Percentiles rank a stretch among this genome's conserved stretches.
Conservation (phyloP, 2,797 vertebrate species). For the Spea hammondii region DNA sequence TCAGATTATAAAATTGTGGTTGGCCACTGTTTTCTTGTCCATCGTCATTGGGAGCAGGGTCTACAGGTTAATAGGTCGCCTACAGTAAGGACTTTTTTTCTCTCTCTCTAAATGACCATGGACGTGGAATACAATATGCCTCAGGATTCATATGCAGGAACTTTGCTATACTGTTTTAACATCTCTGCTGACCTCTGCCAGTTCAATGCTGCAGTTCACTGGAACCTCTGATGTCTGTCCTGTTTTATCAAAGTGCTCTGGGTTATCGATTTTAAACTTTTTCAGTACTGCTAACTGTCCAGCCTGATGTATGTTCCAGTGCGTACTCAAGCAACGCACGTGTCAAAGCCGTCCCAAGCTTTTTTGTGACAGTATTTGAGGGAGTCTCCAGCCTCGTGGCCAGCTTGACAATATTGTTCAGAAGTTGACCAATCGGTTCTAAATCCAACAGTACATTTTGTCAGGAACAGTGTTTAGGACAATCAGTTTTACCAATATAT, state of each 20-base stretch:
- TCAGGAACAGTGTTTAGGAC: constrained; percentile 51
- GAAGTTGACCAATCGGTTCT: constrained; percentile 11
- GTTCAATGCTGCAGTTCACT: background rate
- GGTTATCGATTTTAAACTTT: background rate
- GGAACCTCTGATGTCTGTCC: background rate
- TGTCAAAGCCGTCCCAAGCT: constrained; percentile 22
- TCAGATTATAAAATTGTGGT: too few species aligned
- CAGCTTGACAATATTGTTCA: background rate
- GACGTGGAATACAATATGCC: too few species aligned
- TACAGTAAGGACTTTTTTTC: too few species aligned
- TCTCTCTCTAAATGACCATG: too few species aligned
- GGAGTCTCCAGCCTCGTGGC: constrained; percentile 8
- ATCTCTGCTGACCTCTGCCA: background rate
- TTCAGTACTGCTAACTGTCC: background rate
- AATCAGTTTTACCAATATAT: constrained; percentile 47
- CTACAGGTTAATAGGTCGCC: too few species aligned
- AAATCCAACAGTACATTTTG: constrained; percentile 28
- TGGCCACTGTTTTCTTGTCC: too few species aligned
- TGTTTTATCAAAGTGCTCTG: background rate
- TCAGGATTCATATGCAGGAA: too few species aligned
- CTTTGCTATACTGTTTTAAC: too few species aligned
- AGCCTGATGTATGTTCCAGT: background rate
- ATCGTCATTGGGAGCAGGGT: too few species aligned
- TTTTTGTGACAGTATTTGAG: constrained; percentile 38
- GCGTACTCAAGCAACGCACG: constrained; percentile 9